Evolutionary conservation across 2,797 vertebrate genomes (phyloP).

Genomic region (Orientallactaga sibirica): DNA sequence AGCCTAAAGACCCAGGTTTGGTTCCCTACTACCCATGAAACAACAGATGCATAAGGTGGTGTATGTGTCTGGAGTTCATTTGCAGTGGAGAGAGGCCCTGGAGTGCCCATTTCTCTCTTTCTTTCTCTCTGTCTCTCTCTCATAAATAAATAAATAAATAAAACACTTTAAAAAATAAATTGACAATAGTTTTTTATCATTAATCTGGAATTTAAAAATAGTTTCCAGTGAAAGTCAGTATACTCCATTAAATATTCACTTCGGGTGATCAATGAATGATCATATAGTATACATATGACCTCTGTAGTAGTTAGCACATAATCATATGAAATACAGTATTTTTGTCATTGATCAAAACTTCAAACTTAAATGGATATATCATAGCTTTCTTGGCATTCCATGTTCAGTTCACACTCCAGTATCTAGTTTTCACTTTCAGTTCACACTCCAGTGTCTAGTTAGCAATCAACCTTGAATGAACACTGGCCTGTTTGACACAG

Average conservation of each 20-base stretch:
- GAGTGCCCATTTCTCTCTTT: too few relatives aligned
- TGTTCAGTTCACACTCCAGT: background rate
- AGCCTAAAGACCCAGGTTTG: too few relatives aligned
- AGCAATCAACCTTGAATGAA: constrained; percentile 10
- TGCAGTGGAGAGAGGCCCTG: too few relatives aligned
- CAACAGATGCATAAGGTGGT: too few relatives aligned
- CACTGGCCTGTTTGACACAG: background rate
- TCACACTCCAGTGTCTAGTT: background rate
- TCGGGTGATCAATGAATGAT: background rate
- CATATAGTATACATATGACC: background rate
- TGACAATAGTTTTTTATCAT: background rate
- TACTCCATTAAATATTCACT: background rate
- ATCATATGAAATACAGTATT: background rate
- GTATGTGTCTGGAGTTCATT: too few relatives aligned
- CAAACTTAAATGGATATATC: background rate
- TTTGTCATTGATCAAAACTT: background rate
- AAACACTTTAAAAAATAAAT: background rate
- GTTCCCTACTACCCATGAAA: too few relatives aligned
- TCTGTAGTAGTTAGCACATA: background rate
- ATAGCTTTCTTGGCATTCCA: background rate
- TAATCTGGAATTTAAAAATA: background rate
- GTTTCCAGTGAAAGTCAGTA: background rate
- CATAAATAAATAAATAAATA: too few relatives aligned
- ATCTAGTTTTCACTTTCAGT: background rate
- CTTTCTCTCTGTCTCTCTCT: too few relatives aligned